Percentiles rank a stretch among this genome's conserved stretches.
phyloP scores from a whole-genome alignment of 1,140 invertebrate genomes.

The Anoplolepis gracilipes region DNA sequence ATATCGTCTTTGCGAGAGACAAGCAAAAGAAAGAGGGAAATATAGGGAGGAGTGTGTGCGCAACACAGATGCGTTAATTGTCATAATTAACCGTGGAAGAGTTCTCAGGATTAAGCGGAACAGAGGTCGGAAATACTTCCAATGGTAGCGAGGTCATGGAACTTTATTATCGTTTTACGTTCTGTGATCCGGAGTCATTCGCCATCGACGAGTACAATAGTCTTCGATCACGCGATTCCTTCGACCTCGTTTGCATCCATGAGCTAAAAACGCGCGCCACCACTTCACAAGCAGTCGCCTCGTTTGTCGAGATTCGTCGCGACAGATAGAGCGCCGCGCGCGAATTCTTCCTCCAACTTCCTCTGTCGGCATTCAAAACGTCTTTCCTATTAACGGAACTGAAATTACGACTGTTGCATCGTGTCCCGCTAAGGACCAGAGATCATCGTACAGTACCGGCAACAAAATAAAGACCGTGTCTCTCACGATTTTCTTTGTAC shows the following conservation, averaged over 20 bases:
- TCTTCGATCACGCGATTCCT: constrained; percentile 56
- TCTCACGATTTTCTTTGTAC: constrained; percentile 59
- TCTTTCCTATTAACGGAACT: constrained; percentile 58
- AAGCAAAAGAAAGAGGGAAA: constrained; percentile 15
- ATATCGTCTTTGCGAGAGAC: neutral
- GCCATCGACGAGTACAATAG: constrained; percentile 28
- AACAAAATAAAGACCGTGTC: constrained; percentile 56
- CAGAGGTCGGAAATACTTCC: constrained; percentile 38
- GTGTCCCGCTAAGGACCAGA: constrained; percentile 60
- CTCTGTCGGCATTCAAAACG: constrained; percentile 40
- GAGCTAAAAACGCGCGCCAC: constrained; percentile 44
- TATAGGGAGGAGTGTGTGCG: neutral
- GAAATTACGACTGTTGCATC: constrained; percentile 61
- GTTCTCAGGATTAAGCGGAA: constrained; percentile 62
- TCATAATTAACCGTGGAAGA: constrained; percentile 75
- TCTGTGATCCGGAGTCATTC: constrained; percentile 73
- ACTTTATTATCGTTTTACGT: constrained; percentile 57
- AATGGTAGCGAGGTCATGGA: constrained; percentile 74
- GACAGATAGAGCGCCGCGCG: constrained; percentile 39
- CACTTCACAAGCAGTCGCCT: neutral
- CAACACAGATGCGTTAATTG: constrained; percentile 66
- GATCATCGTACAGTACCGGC: constrained; percentile 60
- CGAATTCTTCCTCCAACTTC: constrained; percentile 32
- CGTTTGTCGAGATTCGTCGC: constrained; percentile 16
- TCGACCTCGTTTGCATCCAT: constrained; percentile 53